A percentile compares a stretch with the other conserved stretches of the same genome.
phyloP scores from a whole-genome alignment of 2,797 vertebrate species.

The Pipistrellus kuhlii region DNA sequence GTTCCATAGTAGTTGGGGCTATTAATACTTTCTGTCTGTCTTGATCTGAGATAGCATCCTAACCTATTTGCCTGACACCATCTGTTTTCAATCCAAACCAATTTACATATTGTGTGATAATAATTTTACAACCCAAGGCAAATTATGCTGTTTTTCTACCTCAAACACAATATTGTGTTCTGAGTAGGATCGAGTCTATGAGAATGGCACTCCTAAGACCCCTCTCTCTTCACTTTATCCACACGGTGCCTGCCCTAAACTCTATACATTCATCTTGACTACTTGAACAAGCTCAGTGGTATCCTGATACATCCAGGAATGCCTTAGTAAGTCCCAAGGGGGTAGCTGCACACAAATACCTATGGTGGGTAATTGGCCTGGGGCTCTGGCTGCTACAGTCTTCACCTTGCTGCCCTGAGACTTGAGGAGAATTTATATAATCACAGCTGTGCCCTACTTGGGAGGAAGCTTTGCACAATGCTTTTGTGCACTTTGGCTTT shows the following conservation, averaged over 20 bases:
- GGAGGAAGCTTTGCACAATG: background rate
- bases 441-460: background rate
- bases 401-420: background rate
- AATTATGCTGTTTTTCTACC: background rate
- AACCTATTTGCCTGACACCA: background rate
- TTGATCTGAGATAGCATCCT: slow-evolving; percentile 22
- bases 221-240: background rate
- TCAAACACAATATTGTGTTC: background rate
- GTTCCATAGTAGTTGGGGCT: background rate
- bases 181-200: background rate
- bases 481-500: background rate
- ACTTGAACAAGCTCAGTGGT: background rate
- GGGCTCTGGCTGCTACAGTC: background rate
- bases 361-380: background rate
- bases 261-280: background rate
- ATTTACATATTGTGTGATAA: background rate
- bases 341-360: background rate
- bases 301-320: background rate
- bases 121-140: slow-evolving; percentile 30
- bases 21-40: background rate
- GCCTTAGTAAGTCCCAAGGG: background rate
- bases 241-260: background rate
- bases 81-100: slow-evolving; percentile 18
- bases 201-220: background rate
- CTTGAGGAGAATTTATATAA: background rate